Conservation (phyloP, 37 sponge, comb jelly and placozoan genomes). For the Crambe crambe region DNA sequence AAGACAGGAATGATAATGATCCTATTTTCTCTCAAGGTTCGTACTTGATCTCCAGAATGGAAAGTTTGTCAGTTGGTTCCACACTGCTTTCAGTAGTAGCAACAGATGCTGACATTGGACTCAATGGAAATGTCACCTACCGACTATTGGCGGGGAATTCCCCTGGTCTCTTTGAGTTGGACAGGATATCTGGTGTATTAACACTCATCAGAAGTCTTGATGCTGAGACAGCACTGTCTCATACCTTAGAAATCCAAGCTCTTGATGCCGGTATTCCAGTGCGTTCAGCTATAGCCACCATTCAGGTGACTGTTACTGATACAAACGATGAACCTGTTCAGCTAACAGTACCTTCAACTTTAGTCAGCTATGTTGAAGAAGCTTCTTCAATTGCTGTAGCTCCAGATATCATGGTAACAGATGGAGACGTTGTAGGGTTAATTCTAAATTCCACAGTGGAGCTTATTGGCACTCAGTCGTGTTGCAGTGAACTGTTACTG, state of each 20-base stretch:
- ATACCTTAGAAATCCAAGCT: slow-evolving; percentile 47
- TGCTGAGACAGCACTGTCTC: not conserved
- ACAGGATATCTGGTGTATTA: slow-evolving; percentile 32
- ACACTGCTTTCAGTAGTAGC: slow-evolving; percentile 37
- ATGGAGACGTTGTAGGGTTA: slow-evolving; percentile 35
- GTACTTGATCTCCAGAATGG: slow-evolving; percentile 28
- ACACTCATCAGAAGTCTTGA: slow-evolving; percentile 27
- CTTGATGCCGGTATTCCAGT: slow-evolving; percentile 36
- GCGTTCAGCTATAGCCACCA: slow-evolving; percentile 4
- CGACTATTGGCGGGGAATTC: not conserved
- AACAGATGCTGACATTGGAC: slow-evolving; percentile 47
- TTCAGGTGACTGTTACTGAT: slow-evolving; percentile 34
- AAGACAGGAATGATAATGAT: slow-evolving; percentile 71
- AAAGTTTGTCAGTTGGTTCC: slow-evolving; percentile 2
- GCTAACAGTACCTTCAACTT: not conserved
- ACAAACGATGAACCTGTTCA: slow-evolving; percentile 63
- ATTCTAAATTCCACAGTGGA: slow-evolving; percentile 24
- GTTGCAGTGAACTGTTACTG: slow-evolving; percentile 9
- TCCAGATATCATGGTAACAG: slow-evolving; percentile 21
- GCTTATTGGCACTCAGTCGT: slow-evolving; percentile 3
- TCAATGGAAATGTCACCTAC: slow-evolving; percentile 21
- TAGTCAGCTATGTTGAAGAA: slow-evolving; percentile 44
- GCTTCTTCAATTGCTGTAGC: slow-evolving; percentile 27
- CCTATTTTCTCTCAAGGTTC: slow-evolving; percentile 45
- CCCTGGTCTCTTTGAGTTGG: slow-evolving; percentile 22